Conservation (phyloP, 2,113 vertebrate species). For the Labrus mixtus region DNA sequence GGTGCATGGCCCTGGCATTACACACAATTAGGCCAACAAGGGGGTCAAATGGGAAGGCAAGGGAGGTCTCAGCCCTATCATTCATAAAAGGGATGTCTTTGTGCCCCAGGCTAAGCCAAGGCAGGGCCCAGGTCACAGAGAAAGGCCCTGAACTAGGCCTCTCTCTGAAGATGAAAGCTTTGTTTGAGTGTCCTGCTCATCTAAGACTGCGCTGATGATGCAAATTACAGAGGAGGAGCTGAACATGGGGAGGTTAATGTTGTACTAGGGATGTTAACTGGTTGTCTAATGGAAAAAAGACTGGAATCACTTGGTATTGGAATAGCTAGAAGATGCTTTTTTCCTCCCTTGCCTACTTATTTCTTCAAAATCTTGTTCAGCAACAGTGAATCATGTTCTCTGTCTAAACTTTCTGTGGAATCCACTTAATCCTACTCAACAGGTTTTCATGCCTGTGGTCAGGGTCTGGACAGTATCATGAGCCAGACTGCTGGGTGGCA, state of each 20-base stretch:
- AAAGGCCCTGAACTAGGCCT: conserved; percentile 59
- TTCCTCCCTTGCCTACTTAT: conserved; percentile 19
- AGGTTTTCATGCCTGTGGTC: conserved; percentile 53
- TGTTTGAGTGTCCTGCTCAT: conserved; percentile 45
- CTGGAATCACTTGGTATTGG: neutral
- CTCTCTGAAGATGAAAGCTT: conserved; percentile 72
- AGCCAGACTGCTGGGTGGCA: conserved; percentile 55
- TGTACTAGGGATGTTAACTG: conserved; percentile 17
- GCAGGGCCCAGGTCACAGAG: conserved; percentile 47
- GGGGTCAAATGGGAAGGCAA: conserved; percentile 73
- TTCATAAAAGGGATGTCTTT: conserved; percentile 66
- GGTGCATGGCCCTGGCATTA: conserved; percentile 74
- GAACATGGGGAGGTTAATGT: conserved; percentile 30
- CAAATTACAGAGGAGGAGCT: conserved; percentile 62
- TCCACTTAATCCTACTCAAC: conserved; percentile 52
- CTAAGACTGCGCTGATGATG: conserved; percentile 36
- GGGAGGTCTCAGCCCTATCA: conserved; percentile 69
- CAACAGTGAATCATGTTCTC: conserved; percentile 32
- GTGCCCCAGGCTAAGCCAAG: conserved; percentile 56
- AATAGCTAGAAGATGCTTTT: conserved; percentile 10
- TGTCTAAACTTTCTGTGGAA: conserved; percentile 9
- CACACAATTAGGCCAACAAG: conserved; percentile 79
- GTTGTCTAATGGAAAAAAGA: conserved; percentile 1
- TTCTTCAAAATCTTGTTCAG: conserved; percentile 19
- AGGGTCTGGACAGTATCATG: conserved; percentile 75